A percentile compares a stretch with the other conserved stretches of the same genome.
Evolutionary conservation across 2,888 invertebrate genomes (phyloP).

Genomic region (Hymenopus coronatus): DNA sequence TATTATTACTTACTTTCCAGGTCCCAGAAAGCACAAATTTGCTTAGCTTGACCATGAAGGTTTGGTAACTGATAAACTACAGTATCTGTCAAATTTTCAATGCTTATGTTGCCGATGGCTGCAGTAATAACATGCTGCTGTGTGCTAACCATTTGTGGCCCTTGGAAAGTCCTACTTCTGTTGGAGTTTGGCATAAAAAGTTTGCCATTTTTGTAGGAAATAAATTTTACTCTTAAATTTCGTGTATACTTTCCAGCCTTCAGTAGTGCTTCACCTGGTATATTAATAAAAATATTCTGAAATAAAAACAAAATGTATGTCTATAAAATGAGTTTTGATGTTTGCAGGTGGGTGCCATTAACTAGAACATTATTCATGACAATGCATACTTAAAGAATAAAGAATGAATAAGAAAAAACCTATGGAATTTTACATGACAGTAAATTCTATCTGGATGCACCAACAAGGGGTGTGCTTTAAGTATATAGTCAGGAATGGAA

Average conservation of each 20-base stretch:
- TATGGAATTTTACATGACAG: no score
- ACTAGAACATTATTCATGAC: no score
- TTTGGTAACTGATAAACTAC: conserved; percentile 38
- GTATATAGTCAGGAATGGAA: no score
- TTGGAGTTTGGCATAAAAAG: conserved; percentile 12
- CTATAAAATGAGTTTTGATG: no score
- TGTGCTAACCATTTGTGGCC: neutral
- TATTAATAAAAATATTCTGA: conserved; percentile 22
- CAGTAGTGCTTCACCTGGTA: conserved; percentile 24
- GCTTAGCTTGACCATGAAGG: conserved; percentile 26
- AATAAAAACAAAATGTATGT: neutral
- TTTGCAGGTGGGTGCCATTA: no score
- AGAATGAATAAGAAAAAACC: no score
- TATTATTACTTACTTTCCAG: conserved; percentile 35
- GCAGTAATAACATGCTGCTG: conserved; percentile 25
- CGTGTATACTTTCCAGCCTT: conserved; percentile 4
- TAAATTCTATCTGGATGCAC: no score
- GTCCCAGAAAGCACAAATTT: conserved; percentile 42
- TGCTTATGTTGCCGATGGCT: conserved; percentile 18
- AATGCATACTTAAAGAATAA: no score
- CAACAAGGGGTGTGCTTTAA: no score
- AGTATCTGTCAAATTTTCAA: conserved; percentile 37
- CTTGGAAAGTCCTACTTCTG: neutral
- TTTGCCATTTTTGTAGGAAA: conserved; percentile 28
- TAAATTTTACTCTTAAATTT: conserved; percentile 26